Base-by-base conservation (phyloP, 2,113 vertebrate genomes). In the Psittacula cyanocephala region DNA sequence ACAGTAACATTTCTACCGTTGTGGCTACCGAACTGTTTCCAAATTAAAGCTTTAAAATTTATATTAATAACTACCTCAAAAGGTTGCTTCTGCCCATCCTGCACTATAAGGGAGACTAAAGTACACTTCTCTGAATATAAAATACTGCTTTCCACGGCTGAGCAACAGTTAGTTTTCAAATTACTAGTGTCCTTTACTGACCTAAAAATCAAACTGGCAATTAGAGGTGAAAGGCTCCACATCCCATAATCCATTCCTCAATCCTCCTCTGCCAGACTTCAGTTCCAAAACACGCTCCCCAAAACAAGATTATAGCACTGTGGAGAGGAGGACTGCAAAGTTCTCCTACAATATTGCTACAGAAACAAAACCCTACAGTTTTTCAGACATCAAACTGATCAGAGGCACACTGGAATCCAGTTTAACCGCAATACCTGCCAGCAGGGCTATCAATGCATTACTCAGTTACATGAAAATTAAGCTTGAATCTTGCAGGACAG, bases 401-500 rank as follows among this genome's bases (percentile, higher is more conserved):
- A 68, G 75, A 79, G 29, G 20, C 74, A 88, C 4, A 44, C 79
- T 76, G 74, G 80, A 93, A 95, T 86, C 77, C 74, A 81, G 76
- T 86, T 88, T 35, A 86, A 88, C 84, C n/a, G 69, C 82, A 81
- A 24, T 47, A 84, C 16, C 71, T 95, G 93, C 84, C 90, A 95
- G 69, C 39, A 76, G 1, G 1, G 72, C 47, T 92, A 94, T 91
- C 94, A 25, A 79, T 44, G 65, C 59, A 55, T 93, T 90, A 28
- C 91, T 96, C 87, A 93, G 53, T 60, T 65, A 78, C 44, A 22
- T 14, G 90, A 94, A 96, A 96, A 92, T 78, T 67, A 81, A 81
- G 50, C 60, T 80, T 12, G 60, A 80, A 75, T 72, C n/a, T 29
- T 65, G 57, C 3, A 88, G 53, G 62, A 65, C 59, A 68, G 70